Evolutionary conservation across 2,888 invertebrate species (phyloP).

Genomic region (Eledona agricola): DNA sequence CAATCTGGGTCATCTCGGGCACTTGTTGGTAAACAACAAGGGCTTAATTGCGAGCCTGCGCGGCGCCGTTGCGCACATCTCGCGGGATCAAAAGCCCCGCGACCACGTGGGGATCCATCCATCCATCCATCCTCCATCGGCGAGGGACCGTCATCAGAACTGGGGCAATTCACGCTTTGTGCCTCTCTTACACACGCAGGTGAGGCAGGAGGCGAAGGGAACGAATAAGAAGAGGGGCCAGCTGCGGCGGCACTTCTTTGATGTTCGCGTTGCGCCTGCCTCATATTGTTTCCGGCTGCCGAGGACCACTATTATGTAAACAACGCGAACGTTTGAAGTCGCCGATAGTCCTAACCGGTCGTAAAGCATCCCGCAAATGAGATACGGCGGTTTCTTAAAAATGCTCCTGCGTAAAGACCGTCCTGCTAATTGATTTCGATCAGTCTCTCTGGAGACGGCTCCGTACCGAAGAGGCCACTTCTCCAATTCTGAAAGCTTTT

Average conservation of each 20-base stretch:
- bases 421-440: slow-evolving; percentile 8
- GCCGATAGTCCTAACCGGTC: slow-evolving; percentile 62
- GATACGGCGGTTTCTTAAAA: slow-evolving; percentile 29
- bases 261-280: slow-evolving; percentile 60
- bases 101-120: slow-evolving; percentile 53
- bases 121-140: not conserved
- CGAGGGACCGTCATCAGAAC: slow-evolving; percentile 47
- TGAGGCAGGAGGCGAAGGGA: slow-evolving; percentile 32
- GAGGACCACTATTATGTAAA: slow-evolving; percentile 77
- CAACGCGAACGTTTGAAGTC: slow-evolving; percentile 72
- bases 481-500: no score
- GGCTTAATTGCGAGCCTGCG: slow-evolving; percentile 52
- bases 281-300: slow-evolving; percentile 66
- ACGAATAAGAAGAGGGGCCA: slow-evolving; percentile 32
- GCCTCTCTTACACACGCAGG: slow-evolving; percentile 43
- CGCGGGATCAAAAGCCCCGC: slow-evolving; percentile 52
- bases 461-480: no score
- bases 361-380: slow-evolving; percentile 61
- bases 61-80: slow-evolving; percentile 48
- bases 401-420: not conserved
- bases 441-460: no score
- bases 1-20: slow-evolving; percentile 48
- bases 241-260: slow-evolving; percentile 60
- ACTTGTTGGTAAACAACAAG: slow-evolving; percentile 51
- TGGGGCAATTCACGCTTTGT: slow-evolving; percentile 53